phyloP scores from a whole-genome alignment of 2,888 invertebrate genomes.

The Tyria jacobaeae region DNA sequence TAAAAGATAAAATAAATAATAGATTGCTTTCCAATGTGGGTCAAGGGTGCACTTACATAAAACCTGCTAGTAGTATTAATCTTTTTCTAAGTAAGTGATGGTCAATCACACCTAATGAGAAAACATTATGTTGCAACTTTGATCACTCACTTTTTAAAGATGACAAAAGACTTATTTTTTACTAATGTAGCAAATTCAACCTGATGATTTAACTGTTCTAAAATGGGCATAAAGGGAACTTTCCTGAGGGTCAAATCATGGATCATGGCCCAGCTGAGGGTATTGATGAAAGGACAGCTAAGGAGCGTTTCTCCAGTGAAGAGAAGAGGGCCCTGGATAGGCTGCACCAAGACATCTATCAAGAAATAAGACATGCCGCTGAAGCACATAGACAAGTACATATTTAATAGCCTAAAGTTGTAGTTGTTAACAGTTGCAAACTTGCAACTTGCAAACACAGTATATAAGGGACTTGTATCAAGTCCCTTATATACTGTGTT shows the following conservation, averaged over 20 bases:
- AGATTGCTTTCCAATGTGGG: too few relatives aligned
- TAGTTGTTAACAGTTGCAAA: background rate
- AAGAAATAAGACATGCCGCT: constrained; percentile 97
- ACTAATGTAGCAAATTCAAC: too few relatives aligned
- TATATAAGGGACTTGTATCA: too few relatives aligned
- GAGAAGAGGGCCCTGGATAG: constrained; percentile 96
- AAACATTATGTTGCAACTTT: too few relatives aligned
- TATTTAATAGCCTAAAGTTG: background rate
- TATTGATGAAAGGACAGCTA: constrained; percentile 94
- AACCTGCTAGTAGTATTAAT: too few relatives aligned
- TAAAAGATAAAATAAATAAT: too few relatives aligned
- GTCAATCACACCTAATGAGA: too few relatives aligned
- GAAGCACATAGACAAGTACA: constrained; percentile 97
- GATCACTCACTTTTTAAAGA: too few relatives aligned
- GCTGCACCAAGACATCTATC: constrained; percentile 96
- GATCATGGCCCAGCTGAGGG: constrained; percentile 91
- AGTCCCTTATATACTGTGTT: too few relatives aligned
- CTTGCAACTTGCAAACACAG: too few relatives aligned
- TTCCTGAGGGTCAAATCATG: constrained; percentile 96
- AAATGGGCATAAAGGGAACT: constrained; percentile 78
- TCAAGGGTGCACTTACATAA: too few relatives aligned
- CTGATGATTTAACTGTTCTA: background rate
- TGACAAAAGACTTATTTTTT: background rate
- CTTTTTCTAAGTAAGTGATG: too few relatives aligned
- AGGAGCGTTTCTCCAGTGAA: constrained; percentile 93